phyloP scores from a whole-genome alignment of 2,113 vertebrate species.

The Microcebus tavaratra region DNA sequence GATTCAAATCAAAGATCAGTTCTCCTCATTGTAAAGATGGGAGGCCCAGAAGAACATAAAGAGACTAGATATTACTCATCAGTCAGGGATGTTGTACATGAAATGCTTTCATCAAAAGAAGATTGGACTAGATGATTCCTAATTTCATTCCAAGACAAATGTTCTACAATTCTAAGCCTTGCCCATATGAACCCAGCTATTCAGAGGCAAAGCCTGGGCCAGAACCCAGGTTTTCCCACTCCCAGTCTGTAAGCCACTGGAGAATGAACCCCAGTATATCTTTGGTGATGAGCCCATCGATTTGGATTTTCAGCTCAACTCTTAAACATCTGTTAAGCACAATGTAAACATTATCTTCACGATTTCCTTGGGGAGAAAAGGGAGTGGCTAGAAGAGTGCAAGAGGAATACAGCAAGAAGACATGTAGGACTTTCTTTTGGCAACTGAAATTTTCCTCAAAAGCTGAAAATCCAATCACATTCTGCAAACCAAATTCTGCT shows the following conservation, averaged over 20 bases:
- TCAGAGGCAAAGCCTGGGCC: neutral
- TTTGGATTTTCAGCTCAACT: slow-evolving; percentile 11
- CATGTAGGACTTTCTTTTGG: neutral
- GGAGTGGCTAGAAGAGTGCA: rapidly evolving
- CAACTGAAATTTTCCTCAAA: slow-evolving; percentile 11
- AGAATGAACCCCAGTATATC: neutral
- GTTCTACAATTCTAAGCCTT: neutral
- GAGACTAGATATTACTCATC: neutral
- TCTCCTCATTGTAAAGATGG: neutral
- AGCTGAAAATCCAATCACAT: slow-evolving; percentile 13
- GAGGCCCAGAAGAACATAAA: neutral
- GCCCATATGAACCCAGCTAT: neutral
- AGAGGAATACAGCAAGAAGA: neutral
- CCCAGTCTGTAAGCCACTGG: neutral
- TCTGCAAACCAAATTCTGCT: slow-evolving; percentile 18
- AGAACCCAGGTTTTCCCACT: neutral
- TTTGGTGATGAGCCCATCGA: neutral
- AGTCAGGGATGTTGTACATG: neutral
- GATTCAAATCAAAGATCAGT: neutral
- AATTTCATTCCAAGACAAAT: neutral
- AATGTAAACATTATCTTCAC: neutral
- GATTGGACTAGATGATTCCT: neutral
- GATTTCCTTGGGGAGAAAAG: neutral
- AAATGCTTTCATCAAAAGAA: slow-evolving; percentile 17
- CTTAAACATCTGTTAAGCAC: neutral